A percentile compares a stretch with the other conserved stretches of the same genome.
Conservation (phyloP, 2,888 invertebrate genomes). For the Kryphioiulus occultus region DNA sequence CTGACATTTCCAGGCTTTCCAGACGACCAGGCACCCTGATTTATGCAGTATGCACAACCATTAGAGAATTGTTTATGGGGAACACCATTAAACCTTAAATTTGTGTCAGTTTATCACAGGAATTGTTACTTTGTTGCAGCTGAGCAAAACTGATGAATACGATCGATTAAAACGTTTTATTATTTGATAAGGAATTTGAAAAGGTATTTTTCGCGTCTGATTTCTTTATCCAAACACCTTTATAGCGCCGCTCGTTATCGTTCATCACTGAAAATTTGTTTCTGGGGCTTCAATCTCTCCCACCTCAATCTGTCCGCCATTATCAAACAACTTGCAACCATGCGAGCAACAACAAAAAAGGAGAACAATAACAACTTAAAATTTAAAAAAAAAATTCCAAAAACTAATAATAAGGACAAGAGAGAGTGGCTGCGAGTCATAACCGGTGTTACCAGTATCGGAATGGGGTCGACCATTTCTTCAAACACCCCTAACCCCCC, state of each 20-base stretch:
- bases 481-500: not conserved
- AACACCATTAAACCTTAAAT: too few relatives aligned
- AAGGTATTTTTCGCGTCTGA: not conserved
- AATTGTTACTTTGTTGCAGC: too few relatives aligned
- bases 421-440: constrained; percentile 6
- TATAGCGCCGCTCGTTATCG: not conserved
- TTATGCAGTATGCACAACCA: too few relatives aligned
- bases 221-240: not conserved
- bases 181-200: not conserved
- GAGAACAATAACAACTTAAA: constrained; percentile 11
- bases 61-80: too few relatives aligned
- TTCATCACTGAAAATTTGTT: not conserved
- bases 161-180: not conserved
- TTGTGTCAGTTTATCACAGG: too few relatives aligned
- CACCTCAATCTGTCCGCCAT: constrained; percentile 7
- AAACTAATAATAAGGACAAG: constrained; percentile 31
- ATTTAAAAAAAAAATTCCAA: not conserved
- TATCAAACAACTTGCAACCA: constrained; percentile 20
- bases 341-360: constrained; percentile 11
- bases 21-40: too few relatives aligned
- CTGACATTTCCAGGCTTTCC: too few relatives aligned
- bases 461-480: constrained; percentile 20
- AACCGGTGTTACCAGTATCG: constrained; percentile 35
- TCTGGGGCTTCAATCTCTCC: not conserved
- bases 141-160: not conserved